A percentile compares a stretch with the other conserved stretches of the same genome.
phyloP scores from a whole-genome alignment of 2,113 vertebrate genomes.

The Rhegmatorhina hoffmannsi region DNA sequence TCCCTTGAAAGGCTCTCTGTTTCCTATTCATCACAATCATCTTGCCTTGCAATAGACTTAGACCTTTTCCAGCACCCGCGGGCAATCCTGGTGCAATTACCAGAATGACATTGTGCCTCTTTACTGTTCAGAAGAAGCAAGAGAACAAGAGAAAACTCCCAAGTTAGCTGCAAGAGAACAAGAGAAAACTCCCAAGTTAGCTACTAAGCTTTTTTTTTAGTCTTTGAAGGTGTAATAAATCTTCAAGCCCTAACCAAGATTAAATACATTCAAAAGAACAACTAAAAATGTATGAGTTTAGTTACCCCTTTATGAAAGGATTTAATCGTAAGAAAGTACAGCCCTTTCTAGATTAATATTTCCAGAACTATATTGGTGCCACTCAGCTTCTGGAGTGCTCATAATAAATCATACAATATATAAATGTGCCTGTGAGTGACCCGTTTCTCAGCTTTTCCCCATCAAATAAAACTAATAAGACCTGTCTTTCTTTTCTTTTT shows the following conservation, averaged over 20 bases:
- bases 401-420: neutral
- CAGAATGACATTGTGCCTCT: constrained; percentile 35
- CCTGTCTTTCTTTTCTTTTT: neutral
- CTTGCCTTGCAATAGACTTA: constrained; percentile 60
- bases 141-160: constrained; percentile 3
- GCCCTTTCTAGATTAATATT: neutral
- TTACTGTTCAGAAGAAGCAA: neutral
- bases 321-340: neutral
- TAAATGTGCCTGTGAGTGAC: neutral
- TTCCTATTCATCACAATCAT: constrained; percentile 66
- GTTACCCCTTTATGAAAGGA: neutral
- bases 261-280: neutral
- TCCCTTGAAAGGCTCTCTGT: constrained; percentile 30
- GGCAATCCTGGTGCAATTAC: constrained; percentile 61
- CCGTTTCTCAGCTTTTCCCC: neutral
- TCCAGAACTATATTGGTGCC: neutral
- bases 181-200: neutral
- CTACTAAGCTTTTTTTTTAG: neutral
- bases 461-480: neutral
- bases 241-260: neutral
- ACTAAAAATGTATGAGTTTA: neutral
- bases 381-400: neutral
- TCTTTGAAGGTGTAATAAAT: neutral
- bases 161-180: neutral
- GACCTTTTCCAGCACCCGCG: constrained; percentile 39